These are phyloP conservation scores for Typhlichthys subterraneus DNA, from an alignment of 2,797 vertebrate genomes.

Conservation along the genomic window DNA sequence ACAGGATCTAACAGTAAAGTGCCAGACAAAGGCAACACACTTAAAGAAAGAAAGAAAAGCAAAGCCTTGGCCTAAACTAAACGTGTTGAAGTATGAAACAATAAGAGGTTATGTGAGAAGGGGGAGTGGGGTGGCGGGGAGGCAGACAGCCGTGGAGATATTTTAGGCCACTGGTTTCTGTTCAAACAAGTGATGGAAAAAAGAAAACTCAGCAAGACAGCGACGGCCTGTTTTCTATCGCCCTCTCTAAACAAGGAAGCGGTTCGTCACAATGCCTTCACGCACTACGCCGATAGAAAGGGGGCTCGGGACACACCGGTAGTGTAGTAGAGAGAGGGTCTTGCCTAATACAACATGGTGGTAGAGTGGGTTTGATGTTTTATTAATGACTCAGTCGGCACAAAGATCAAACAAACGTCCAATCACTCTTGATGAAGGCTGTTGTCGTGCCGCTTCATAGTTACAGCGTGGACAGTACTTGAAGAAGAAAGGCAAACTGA, in stretches of 20 bases:
- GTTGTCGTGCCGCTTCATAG: neutral
- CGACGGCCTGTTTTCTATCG: conserved; percentile 45
- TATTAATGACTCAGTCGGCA: conserved; percentile 40
- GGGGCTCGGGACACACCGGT: conserved; percentile 31
- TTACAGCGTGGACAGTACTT: neutral
- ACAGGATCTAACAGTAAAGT: conserved; percentile 11
- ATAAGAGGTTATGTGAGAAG: conserved; percentile 10
- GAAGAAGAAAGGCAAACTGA: neutral
- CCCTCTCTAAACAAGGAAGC: conserved; percentile 70
- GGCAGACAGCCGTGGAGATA: conserved; percentile 8
- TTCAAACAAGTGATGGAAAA: conserved; percentile 50
- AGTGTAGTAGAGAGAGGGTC: conserved; percentile 56
- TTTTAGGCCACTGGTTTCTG: conserved; percentile 29
- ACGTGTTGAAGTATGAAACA: conserved; percentile 34
- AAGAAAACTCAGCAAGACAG: conserved; percentile 41
- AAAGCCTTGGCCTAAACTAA: conserved; percentile 19
- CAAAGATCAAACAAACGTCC: conserved; percentile 12
- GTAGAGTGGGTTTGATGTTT: conserved; percentile 40
- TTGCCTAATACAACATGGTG: conserved; percentile 43
- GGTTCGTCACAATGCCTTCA: conserved; percentile 46
- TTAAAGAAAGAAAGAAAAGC: conserved; percentile 25
- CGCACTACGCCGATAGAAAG: conserved; percentile 55
- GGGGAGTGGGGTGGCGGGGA: conserved; percentile 7
- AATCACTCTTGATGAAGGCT: neutral
- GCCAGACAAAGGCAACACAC: conserved; percentile 8